phyloP scores from a whole-genome alignment of 2,113 vertebrate genomes.

The Embiotoca jacksoni region DNA sequence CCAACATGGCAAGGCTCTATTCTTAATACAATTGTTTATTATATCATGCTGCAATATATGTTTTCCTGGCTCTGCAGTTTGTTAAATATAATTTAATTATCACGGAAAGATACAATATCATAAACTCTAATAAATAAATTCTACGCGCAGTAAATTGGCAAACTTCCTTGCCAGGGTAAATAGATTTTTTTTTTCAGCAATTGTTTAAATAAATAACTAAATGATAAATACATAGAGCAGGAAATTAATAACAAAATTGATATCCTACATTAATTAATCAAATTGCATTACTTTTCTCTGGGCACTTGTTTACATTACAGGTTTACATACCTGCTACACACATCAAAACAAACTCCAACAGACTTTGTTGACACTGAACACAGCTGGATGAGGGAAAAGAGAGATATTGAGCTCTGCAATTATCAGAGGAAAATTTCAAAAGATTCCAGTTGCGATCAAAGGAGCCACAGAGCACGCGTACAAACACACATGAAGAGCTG shows the following conservation, averaged over 20 bases:
- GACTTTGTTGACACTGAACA: conserved; percentile 85
- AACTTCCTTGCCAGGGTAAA: background rate
- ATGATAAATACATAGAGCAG: background rate
- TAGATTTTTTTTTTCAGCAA: fast-evolving
- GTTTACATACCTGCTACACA: conserved; percentile 83
- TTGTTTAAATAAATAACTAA: background rate
- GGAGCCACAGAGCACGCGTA: background rate
- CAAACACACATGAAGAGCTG: background rate
- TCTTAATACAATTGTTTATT: background rate
- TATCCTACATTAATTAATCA: conserved; percentile 6
- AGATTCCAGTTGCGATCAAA: conserved; percentile 66
- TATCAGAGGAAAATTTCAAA: conserved; percentile 55
- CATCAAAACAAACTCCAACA: conserved; percentile 93
- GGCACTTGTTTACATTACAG: conserved; percentile 54
- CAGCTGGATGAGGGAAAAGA: conserved; percentile 62
- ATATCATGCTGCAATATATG: background rate
- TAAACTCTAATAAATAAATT: background rate
- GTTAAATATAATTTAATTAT: background rate
- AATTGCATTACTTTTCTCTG: background rate
- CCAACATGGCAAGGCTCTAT: background rate
- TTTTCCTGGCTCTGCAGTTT: background rate
- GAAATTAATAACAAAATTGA: background rate
- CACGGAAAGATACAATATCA: background rate
- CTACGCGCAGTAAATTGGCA: background rate
- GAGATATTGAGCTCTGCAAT: conserved; percentile 47